A percentile compares a stretch with the other conserved stretches of the same genome.
These are phyloP conservation scores for Polia nebulosa DNA, from an alignment of 2,888 invertebrate genomes.

Conservation along the genomic window DNA sequence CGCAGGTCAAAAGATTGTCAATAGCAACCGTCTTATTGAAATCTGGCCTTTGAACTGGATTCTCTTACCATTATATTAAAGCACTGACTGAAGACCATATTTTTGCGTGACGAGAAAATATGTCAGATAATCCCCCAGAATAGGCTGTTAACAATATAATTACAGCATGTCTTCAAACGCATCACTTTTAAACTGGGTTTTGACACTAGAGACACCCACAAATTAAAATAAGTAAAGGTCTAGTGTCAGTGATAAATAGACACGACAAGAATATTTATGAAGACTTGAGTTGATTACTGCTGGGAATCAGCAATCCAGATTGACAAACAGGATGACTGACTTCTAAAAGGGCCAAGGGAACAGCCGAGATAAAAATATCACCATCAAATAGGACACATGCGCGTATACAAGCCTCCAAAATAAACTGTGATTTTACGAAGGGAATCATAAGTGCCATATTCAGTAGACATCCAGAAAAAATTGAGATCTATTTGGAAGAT, in stretches of 20 bases:
- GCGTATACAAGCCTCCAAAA: constrained; percentile 34
- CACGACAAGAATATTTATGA: constrained; percentile 14
- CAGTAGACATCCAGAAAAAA: background rate
- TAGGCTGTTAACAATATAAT: constrained; percentile 46
- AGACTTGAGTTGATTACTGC: constrained; percentile 24
- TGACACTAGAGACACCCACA: constrained; percentile 34
- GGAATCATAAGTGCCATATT: constrained; percentile 7
- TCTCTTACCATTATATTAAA: constrained; percentile 11
- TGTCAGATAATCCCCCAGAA: constrained; percentile 16
- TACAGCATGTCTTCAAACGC: constrained; percentile 26
- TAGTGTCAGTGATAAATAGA: constrained; percentile 12
- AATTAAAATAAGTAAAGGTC: constrained; percentile 45
- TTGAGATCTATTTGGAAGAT: background rate
- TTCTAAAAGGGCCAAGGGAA: constrained; percentile 61
- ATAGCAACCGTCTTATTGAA: constrained; percentile 18
- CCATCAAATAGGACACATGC: constrained; percentile 34
- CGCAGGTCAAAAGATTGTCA: constrained; percentile 46
- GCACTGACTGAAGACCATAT: constrained; percentile 28
- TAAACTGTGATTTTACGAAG: constrained; percentile 35
- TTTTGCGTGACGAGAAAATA: constrained; percentile 37
- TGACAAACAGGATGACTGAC: constrained; percentile 44
- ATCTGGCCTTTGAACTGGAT: constrained; percentile 15
- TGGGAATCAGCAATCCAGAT: constrained; percentile 30
- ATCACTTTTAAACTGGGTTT: constrained; percentile 37
- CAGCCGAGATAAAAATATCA: constrained; percentile 52